These are phyloP conservation scores for Malurus melanocephalus DNA, from an alignment of 2,113 vertebrate genomes.

Conservation along the genomic window DNA sequence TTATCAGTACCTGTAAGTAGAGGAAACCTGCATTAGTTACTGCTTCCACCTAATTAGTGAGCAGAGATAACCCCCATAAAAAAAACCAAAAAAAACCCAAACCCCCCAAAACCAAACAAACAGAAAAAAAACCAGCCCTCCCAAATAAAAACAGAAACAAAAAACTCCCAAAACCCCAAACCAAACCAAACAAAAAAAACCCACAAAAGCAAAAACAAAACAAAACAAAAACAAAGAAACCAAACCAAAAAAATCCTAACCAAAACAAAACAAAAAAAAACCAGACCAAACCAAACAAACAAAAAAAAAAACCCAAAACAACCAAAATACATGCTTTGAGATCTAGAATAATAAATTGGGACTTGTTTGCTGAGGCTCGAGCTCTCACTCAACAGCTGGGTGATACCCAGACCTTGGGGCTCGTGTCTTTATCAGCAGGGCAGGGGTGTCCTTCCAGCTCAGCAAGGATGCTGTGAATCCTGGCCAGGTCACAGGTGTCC, in stretches of 20 bases:
- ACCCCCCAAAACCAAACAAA: no score
- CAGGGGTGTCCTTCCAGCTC: background rate
- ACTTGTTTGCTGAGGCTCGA: background rate
- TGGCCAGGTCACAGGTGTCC: rapidly evolving
- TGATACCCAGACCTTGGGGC: background rate
- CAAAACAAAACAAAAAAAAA: background rate
- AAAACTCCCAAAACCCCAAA: no score
- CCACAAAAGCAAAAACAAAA: no score
- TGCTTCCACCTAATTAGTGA: background rate
- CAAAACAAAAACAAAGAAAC: no score
- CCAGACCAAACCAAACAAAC: no score
- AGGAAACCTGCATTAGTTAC: background rate
- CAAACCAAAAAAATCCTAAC: no score
- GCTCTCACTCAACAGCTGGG: background rate
- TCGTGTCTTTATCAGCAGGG: rapidly evolving
- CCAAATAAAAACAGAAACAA: no score
- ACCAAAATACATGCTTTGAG: background rate
- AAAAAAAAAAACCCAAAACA: background rate
- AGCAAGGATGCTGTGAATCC: background rate
- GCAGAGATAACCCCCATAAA: background rate
- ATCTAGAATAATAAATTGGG: background rate
- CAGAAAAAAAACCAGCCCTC: no score
- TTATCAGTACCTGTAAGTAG: background rate
- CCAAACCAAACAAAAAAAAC: no score
- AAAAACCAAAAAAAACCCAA: no score